Evolutionary conservation across 2,113 vertebrate species (phyloP).

Genomic region (Alethe diademata): DNA sequence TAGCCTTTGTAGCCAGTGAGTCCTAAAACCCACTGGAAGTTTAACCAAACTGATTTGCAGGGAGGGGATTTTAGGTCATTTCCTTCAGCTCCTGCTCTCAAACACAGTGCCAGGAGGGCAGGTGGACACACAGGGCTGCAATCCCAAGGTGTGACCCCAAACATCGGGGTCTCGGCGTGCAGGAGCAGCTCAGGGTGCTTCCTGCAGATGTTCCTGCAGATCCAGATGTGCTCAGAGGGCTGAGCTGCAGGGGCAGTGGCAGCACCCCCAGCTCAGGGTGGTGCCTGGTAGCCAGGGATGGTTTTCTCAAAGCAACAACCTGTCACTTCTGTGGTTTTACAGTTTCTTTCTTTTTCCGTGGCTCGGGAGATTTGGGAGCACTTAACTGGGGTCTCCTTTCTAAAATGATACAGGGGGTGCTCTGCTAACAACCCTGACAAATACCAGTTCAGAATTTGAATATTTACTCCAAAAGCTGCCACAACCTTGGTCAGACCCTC

Average conservation of each 20-base stretch:
- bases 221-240: background rate
- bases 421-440: background rate
- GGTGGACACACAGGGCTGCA: background rate
- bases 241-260: rapidly evolving
- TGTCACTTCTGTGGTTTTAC: rapidly evolving
- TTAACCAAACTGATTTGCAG: background rate
- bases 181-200: background rate
- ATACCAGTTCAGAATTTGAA: background rate
- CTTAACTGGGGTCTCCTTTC: background rate
- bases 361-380: background rate
- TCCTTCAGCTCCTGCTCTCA: background rate
- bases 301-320: background rate
- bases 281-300: background rate
- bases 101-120: background rate
- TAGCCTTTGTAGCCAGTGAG: background rate
- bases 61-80: background rate
- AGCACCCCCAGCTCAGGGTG: background rate
- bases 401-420: background rate
- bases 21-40: background rate
- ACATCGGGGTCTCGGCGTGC: rapidly evolving
- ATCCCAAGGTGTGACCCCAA: background rate
- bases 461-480: background rate
- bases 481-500: background rate
- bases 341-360: background rate
- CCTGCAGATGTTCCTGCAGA: slow-evolving; percentile 14